Evolutionary conservation across 2,797 vertebrate species (phyloP), one percentile per base, ranked within the genome.

Genomic region (Manis javanica): DNA sequence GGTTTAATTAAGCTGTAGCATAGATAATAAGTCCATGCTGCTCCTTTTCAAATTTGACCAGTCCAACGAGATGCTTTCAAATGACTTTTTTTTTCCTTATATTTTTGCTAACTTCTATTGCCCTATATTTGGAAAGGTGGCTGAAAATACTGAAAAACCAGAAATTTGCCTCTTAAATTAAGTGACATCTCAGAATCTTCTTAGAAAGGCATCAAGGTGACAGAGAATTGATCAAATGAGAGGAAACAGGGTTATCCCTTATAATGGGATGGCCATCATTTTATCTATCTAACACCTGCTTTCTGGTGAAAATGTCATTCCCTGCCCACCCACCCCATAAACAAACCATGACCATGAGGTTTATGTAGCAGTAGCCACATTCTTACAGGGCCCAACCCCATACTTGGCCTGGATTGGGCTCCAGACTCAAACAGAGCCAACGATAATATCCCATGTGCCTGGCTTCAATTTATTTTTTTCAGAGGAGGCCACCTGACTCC

Each of bases 81-180:
- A 21, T 37, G 46, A 15, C 42, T 61, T 63, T 39, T 21, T 31
- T 14, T 19, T 3, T 12, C 34, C 34, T 77, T 86, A 29, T 66
- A 84, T 89, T 57, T 92, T 84, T 75, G 39, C 29, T 59, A 68
- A 68, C 21, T 75, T 69, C 63, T 89, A 31, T 42, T 81, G 53
- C n/a, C 14, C 87, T 74, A 34, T 24, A 79, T 63, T 90, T 90
- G 66, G 61, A 81, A 87, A 90, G 15, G 34, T 85, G 13, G 11
- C 14, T 91, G 49, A 46, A 90, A 96, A 79, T 14, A 88, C 9
- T 72, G 8, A 85, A 92, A 92, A 86, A 89, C 24, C 11, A 64
- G 7, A 85, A 81, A n/a, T 83, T 68, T 91, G 10, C 42, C 26
- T 91, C 51, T 77, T 69, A 59, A 93, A 71, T 71, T 61, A 31